Evolutionary conservation across 2,888 invertebrate genomes (phyloP), one percentile per base, ranked within the genome.

Genomic region (Ommatoiulus sabulosus): DNA sequence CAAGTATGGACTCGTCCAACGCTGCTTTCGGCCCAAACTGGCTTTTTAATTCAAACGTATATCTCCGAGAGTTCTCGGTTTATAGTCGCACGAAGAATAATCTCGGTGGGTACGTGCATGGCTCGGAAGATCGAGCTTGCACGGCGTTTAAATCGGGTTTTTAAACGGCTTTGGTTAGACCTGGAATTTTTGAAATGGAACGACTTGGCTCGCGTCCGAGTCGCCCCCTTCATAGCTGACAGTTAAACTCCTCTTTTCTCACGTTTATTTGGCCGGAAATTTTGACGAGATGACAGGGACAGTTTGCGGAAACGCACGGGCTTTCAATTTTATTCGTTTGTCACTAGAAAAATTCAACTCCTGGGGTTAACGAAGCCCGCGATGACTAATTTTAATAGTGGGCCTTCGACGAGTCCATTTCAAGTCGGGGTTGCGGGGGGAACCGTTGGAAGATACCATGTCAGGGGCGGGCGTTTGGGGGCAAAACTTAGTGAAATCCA

Each of bases 401-500:
- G 80, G 24, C 3, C 80, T 80, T 12, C 10, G 80, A 35, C 80
- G 35, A 80, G 7, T 35, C 80, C 80, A 80, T 80, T 80, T 72
- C 35, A 3, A 20, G 80, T 5, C 2, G 2, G 35, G 80, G 80
- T 46, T 8, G 1, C 3, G 80, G 0, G 8, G 80, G 80, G 3
- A 35, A 35, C 35, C 7, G 5, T 3, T 35, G 80, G 80, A 80
- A 24, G 80, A 80, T 35, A 8, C 80, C 80, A 80, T 80, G 80
- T 80, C 80, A 80, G 80, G 80, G 80, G 80, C 80, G 80, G 24
- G 24, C 80, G 20, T 80, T 80, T 6, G 35, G 24, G 17, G 80
- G 35, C 80, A 20, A 80, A 80, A 80, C 80, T 80, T 80, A 24
- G 80, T 80, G 80, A 80, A 80, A 80, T 80, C 80, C 80, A 80